Evolutionary conservation across 2,113 vertebrate species (phyloP), one percentile per base, ranked within the genome.

Genomic region (Miniopterus natalensis): DNA sequence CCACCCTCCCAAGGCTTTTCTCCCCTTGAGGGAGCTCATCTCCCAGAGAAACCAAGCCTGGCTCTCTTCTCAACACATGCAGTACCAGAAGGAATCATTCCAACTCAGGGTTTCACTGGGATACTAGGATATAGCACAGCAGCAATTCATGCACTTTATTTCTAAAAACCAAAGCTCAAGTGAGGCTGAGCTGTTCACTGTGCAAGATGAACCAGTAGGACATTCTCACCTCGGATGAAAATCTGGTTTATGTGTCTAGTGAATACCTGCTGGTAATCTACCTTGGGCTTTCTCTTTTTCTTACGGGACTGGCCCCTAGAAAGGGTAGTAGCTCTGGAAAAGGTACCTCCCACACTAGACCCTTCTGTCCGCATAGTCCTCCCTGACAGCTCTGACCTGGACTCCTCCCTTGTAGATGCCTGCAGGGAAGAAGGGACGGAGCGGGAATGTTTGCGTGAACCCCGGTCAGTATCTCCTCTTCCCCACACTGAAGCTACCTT

Each of bases 161-260:
- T 93, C 94, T 95, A 98, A 95, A 97, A 90, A 92, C 45, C 23
- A 84, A 70, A 86, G 93, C 65, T 4, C 84, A 55, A 27, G 36
- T 31, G 85, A 95, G 94, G 91, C 92, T 57, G 88, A 95, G 97
- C 78, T 80, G 87, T 92, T 99, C 98, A 99, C 89, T 99, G 98
- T 63, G 98, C 98, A 75, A 99, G 98, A 96, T 99, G 99, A 18
- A 99, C 99, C 90, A 99, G 99, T 92, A 99, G 97, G n/a, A 99
- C 98, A 81, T 99, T 99, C 97, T 99, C 99, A 1, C 99, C 99
- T 31, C 99, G 98, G 96, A 99, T 99, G 92, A 99, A 99, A 55
- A 99, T 99, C 98, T 99, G 99, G 97, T 99, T 99, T 87, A 99
- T 98, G 95, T 99, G 99, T 3, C 99, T 99, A 8, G 98, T 99